phyloP scores from a whole-genome alignment of 2,888 invertebrate genomes.

The Omphaloscelis lunosa region DNA sequence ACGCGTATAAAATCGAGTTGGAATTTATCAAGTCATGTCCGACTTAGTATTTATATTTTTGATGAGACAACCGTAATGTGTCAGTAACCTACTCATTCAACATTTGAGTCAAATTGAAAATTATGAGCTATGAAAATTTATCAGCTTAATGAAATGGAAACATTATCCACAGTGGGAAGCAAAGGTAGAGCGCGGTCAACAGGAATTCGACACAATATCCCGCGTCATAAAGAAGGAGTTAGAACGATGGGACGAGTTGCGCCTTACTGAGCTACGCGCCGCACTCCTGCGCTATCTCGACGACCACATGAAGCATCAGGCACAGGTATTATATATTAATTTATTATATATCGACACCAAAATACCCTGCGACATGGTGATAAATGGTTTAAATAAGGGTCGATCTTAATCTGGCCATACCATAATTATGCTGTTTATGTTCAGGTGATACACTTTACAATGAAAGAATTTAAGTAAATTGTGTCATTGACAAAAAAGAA shows the following conservation, averaged over 20 bases:
- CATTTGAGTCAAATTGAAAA: too few species aligned
- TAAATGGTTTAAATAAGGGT: too few species aligned
- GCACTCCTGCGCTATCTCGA: conserved; percentile 98
- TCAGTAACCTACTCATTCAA: too few species aligned
- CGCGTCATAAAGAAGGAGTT: conserved; percentile 98
- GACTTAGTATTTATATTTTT: conserved; percentile 11
- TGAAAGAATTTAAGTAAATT: too few species aligned
- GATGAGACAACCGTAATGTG: background rate
- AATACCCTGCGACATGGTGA: background rate
- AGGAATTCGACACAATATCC: conserved; percentile 98
- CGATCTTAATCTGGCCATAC: too few species aligned
- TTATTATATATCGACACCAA: conserved; percentile 75
- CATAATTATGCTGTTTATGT: too few species aligned
- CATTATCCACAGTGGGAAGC: conserved; percentile 94
- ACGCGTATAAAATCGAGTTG: background rate
- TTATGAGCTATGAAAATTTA: too few species aligned
- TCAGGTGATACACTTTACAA: too few species aligned
- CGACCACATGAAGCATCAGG: conserved; percentile 98
- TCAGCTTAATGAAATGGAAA: too few species aligned
- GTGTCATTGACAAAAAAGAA: too few species aligned
- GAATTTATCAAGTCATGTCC: background rate
- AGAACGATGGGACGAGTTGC: conserved; percentile 96
- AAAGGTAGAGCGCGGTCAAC: conserved; percentile 98
- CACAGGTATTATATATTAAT: conserved; percentile 93
- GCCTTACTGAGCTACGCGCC: conserved; percentile 97